Evolutionary conservation across 2,888 invertebrate species (phyloP).

Genomic region (Meliscaeva auricollis): DNA sequence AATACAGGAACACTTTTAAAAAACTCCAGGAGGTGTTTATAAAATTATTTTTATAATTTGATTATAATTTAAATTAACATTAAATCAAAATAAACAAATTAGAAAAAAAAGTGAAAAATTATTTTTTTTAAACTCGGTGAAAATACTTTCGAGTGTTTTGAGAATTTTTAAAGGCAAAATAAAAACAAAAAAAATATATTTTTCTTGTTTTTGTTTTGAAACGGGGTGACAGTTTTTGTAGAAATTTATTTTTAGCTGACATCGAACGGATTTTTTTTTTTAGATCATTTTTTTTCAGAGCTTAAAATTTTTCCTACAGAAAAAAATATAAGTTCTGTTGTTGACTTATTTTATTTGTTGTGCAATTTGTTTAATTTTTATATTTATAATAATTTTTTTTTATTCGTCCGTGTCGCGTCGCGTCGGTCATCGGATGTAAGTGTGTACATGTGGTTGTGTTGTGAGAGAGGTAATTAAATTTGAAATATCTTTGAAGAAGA

Average conservation of each 20-base stretch:
- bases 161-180: conserved; percentile 8
- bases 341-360: conserved; percentile 55
- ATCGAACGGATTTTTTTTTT: conserved; percentile 56
- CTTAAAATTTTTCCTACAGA: conserved; percentile 1
- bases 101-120: background rate
- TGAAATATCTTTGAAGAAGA: conserved; percentile 51
- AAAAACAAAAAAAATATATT: conserved; percentile 5
- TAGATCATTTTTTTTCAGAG: conserved; percentile 25
- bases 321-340: too few species aligned
- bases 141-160: conserved; percentile 20
- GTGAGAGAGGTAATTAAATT: conserved; percentile 66
- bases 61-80: background rate
- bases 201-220: conserved; percentile 16
- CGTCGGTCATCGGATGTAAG: background rate
- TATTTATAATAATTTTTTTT: conserved; percentile 14
- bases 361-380: conserved; percentile 32
- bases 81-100: background rate
- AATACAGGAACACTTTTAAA: background rate
- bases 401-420: background rate
- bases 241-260: conserved; percentile 73
- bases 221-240: conserved; percentile 55
- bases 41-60: background rate
- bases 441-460: conserved; percentile 36
- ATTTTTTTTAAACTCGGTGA: conserved; percentile 38
- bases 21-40: background rate